phyloP scores from a whole-genome alignment of 2,888 invertebrate genomes.

The Leptinotarsa peninsularis region DNA sequence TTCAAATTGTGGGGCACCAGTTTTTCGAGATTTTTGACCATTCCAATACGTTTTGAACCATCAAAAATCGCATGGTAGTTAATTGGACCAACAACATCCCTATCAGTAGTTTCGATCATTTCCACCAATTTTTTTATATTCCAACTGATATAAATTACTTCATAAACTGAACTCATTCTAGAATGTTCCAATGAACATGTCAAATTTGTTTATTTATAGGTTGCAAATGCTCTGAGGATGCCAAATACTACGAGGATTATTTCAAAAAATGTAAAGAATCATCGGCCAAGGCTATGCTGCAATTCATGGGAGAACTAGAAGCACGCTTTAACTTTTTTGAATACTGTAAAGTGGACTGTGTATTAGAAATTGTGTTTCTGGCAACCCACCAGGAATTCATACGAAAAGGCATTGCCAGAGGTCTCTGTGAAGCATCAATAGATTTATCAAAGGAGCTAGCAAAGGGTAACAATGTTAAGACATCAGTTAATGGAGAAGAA shows the following conservation, averaged over 20 bases:
- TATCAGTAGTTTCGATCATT: too few species aligned
- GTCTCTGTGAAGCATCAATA: slow-evolving; percentile 70
- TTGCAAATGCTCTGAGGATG: slow-evolving; percentile 56
- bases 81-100: too few species aligned
- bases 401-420: slow-evolving; percentile 68
- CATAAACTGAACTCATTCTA: background rate
- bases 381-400: slow-evolving; percentile 70
- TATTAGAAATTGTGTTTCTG: slow-evolving; percentile 78
- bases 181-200: background rate
- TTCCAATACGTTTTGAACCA: too few species aligned
- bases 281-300: slow-evolving; percentile 71
- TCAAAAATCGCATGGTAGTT: too few species aligned
- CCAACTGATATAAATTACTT: too few species aligned
- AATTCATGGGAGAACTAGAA: slow-evolving; percentile 77
- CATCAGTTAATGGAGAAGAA: background rate
- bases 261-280: slow-evolving; percentile 70
- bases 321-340: slow-evolving; percentile 72
- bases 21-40: too few species aligned
- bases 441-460: slow-evolving; percentile 66
- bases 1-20: too few species aligned
- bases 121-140: too few species aligned
- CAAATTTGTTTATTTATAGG: slow-evolving; percentile 16
- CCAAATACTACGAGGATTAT: slow-evolving; percentile 70
- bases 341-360: slow-evolving; percentile 72
- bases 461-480: slow-evolving; percentile 46